A percentile compares a stretch with the other conserved stretches of the same genome.
Evolutionary conservation across 2,113 vertebrate genomes (phyloP).

Genomic region (Rhinopithecus roxellana): DNA sequence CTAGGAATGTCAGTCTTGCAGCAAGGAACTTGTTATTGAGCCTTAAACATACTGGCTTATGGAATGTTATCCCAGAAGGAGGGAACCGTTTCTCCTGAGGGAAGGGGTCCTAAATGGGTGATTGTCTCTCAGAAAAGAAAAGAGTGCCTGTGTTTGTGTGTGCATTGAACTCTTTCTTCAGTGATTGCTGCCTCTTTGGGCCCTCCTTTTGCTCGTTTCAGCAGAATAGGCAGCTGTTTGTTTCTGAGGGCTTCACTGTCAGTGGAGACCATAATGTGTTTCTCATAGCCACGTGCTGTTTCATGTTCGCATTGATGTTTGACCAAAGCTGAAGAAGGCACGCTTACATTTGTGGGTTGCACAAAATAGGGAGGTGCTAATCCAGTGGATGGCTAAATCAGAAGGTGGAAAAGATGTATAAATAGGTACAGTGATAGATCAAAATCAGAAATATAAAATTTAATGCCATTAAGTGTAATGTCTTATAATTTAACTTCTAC

Average conservation of each 20-base stretch:
- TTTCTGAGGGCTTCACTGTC: not conserved
- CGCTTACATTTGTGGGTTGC: not conserved
- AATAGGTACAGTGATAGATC: not conserved
- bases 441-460: not conserved
- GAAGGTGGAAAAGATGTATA: not conserved
- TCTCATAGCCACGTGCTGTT: not conserved
- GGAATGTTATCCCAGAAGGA: not conserved
- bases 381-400: too few species aligned
- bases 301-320: not conserved
- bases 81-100: not conserved
- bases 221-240: not conserved
- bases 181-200: not conserved
- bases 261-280: not conserved
- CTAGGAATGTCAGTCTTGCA: not conserved
- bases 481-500: not conserved
- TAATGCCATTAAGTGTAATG: not conserved
- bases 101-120: not conserved
- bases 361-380: not conserved
- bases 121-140: not conserved
- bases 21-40: not conserved
- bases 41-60: not conserved
- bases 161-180: too few species aligned
- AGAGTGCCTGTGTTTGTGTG: fast-evolving
- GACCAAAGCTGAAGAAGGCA: not conserved
- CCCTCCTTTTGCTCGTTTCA: not conserved